Conservation (phyloP, 1,140 invertebrate species). For the Plodia interpunctella region DNA sequence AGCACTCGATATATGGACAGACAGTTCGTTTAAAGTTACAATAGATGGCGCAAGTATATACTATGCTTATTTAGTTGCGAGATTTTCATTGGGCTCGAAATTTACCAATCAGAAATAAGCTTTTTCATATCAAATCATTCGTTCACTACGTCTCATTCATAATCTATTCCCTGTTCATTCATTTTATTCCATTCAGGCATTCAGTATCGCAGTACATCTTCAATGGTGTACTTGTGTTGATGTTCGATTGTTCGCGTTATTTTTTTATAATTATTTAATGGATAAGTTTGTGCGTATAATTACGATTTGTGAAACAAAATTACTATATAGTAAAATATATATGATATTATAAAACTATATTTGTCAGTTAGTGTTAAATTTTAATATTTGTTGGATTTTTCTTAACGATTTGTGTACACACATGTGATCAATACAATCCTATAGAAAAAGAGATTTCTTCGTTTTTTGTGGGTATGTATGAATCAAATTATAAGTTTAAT, state of each 20-base stretch:
- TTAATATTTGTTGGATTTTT: constrained; percentile 1
- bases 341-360: background rate
- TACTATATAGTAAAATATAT: background rate
- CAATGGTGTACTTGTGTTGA: background rate
- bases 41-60: background rate
- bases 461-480: constrained; percentile 55
- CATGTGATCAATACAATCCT: constrained; percentile 61
- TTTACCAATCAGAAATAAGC: background rate
- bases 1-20: too few relatives aligned
- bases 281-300: background rate
- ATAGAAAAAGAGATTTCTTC: constrained; percentile 37
- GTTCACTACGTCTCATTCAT: background rate
- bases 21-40: background rate
- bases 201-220: constrained; percentile 38
- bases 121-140: background rate
- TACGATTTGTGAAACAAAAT: background rate
- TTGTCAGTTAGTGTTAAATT: background rate
- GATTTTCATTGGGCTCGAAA: background rate
- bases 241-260: background rate
- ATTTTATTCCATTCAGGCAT: constrained; percentile 30
- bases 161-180: constrained; percentile 17
- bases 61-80: too few relatives aligned
- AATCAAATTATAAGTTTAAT: constrained; percentile 42
- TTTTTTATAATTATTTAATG: background rate
- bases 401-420: constrained; percentile 49